phyloP scores from a whole-genome alignment of 2,888 invertebrate species.

The Synergus laeviventris region DNA sequence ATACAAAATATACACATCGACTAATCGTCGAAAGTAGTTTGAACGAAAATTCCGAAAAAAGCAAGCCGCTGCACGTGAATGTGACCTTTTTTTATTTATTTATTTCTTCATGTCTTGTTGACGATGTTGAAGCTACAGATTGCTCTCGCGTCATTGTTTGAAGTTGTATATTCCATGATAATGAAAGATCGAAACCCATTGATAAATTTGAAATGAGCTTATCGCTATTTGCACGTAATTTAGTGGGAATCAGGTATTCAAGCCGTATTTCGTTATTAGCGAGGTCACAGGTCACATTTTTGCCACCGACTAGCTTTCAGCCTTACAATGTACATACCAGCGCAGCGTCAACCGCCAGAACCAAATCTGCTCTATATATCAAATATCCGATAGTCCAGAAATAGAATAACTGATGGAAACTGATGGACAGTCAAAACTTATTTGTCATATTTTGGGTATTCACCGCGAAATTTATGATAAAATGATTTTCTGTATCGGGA shows the following conservation, averaged over 20 bases:
- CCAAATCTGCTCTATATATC: slow-evolving; percentile 5
- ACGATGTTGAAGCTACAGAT: background rate
- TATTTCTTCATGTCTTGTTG: background rate
- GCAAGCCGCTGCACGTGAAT: slow-evolving; percentile 21
- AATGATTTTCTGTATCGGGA: background rate
- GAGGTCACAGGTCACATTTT: slow-evolving; percentile 22
- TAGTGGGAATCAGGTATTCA: slow-evolving; percentile 44
- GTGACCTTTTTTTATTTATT: background rate
- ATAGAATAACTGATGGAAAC: background rate
- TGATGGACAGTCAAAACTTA: background rate
- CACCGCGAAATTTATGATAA: slow-evolving; percentile 7
- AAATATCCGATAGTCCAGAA: slow-evolving; percentile 33
- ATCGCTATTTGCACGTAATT: slow-evolving; percentile 13
- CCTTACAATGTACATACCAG: slow-evolving; percentile 11
- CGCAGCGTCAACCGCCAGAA: slow-evolving; percentile 6
- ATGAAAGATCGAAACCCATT: background rate
- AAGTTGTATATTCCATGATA: slow-evolving; percentile 3
- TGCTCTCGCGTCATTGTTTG: background rate
- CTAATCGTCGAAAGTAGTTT: slow-evolving; percentile 51
- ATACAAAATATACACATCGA: slow-evolving; percentile 46
- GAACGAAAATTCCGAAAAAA: slow-evolving; percentile 43
- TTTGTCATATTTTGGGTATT: background rate
- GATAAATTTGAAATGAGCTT: slow-evolving; percentile 40
- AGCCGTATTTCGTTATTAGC: slow-evolving; percentile 48
- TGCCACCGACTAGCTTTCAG: slow-evolving; percentile 7